These are phyloP conservation scores for Drosophila meridionalis DNA, from an alignment of 2,888 invertebrate species.

Conservation along the genomic window DNA sequence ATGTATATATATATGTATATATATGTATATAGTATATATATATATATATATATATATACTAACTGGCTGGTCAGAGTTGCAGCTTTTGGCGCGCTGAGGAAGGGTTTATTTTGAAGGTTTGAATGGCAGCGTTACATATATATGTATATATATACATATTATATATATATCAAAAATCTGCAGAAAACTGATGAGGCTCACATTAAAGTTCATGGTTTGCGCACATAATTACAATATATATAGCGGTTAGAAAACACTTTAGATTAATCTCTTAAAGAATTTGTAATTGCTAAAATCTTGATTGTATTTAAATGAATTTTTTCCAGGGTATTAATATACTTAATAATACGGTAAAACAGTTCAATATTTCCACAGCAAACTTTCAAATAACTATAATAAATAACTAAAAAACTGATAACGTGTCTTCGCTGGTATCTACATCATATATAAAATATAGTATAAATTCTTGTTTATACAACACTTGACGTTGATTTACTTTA, in stretches of 20 bases:
- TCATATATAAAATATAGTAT: neutral
- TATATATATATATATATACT: constrained; percentile 32
- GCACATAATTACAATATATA: too few species aligned
- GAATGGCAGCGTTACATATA: neutral
- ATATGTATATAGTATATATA: constrained; percentile 6
- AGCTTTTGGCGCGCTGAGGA: constrained; percentile 59
- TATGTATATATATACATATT: neutral
- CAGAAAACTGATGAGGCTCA: constrained; percentile 28
- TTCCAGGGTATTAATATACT: too few species aligned
- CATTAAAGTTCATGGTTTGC: constrained; percentile 34
- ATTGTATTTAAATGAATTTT: too few species aligned
- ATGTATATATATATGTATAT: neutral
- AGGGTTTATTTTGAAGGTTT: constrained; percentile 4
- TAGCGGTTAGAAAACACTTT: neutral
- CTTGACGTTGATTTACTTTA: neutral
- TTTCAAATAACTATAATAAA: too few species aligned
- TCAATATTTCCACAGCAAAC: too few species aligned
- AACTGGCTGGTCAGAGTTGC: constrained; percentile 47
- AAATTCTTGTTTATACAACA: neutral
- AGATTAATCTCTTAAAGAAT: too few species aligned
- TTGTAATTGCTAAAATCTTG: neutral
- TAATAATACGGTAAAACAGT: too few species aligned
- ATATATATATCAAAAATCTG: constrained; percentile 20
- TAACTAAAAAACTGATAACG: too few species aligned
- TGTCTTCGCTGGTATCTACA: too few species aligned